A percentile compares a stretch with the other conserved stretches of the same genome.
Evolutionary conservation across 2,888 invertebrate genomes (phyloP).

Genomic region (Iselma pallidipennis): DNA sequence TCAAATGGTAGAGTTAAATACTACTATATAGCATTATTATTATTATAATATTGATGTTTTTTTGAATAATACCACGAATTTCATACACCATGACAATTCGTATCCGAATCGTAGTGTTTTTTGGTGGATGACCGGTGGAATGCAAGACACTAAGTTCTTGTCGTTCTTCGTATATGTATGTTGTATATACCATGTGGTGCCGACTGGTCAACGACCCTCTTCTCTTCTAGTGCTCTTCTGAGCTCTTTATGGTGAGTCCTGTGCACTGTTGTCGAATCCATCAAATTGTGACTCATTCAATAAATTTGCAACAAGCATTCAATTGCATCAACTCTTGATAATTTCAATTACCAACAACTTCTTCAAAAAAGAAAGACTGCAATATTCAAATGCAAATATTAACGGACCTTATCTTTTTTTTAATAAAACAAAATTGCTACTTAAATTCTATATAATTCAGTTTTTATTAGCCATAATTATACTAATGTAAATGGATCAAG

Average conservation of each 20-base stretch:
- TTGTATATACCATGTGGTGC: constrained; percentile 40
- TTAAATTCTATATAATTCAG: neutral
- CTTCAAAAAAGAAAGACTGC: neutral
- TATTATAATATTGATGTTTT: too few relatives aligned
- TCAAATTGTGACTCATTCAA: constrained; percentile 18
- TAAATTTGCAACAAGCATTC: constrained; percentile 4
- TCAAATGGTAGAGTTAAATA: too few relatives aligned
- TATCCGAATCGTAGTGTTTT: constrained; percentile 30
- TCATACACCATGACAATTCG: constrained; percentile 18
- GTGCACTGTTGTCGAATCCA: constrained; percentile 10
- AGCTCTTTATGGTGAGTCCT: constrained; percentile 10
- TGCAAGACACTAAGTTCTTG: constrained; percentile 36
- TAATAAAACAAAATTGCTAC: neutral
- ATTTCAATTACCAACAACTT: neutral
- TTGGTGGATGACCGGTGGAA: constrained; percentile 37
- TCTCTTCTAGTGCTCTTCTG: constrained; percentile 11
- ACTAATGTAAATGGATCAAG: neutral
- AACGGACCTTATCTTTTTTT: neutral
- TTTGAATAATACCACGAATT: neutral
- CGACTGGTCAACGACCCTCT: constrained; percentile 41
- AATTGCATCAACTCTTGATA: constrained; percentile 2
- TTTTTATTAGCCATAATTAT: neutral
- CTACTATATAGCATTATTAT: too few relatives aligned
- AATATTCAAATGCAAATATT: neutral
- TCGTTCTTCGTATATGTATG: constrained; percentile 14